phyloP scores from a whole-genome alignment of 2,797 vertebrate species.

The Pelodytes ibericus region DNA sequence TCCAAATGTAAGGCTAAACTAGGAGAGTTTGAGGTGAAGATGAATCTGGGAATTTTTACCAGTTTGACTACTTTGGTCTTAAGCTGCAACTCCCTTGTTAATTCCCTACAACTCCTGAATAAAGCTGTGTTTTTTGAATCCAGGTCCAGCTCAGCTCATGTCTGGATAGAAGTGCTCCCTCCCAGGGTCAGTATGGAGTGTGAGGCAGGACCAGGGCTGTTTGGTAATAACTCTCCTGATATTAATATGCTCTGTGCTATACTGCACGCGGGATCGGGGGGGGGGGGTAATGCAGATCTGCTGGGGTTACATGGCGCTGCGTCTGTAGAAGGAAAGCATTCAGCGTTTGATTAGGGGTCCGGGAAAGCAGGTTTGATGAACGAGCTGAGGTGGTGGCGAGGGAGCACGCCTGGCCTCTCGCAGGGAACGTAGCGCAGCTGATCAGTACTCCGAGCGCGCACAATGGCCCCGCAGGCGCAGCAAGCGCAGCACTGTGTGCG shows the following conservation, averaged over 20 bases:
- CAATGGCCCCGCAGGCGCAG: constrained; percentile 14
- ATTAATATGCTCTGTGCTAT: background rate
- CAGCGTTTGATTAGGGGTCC: background rate
- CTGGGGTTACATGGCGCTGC: background rate
- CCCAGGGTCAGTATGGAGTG: background rate
- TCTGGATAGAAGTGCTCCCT: too few relatives aligned
- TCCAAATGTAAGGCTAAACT: too few relatives aligned
- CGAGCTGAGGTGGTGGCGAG: background rate
- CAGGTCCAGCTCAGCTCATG: too few relatives aligned
- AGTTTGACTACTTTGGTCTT: too few relatives aligned
- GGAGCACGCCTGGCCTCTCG: background rate
- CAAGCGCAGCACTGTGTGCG: constrained; percentile 61
- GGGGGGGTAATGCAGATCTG: background rate
- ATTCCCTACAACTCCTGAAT: too few relatives aligned
- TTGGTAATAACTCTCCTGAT: background rate
- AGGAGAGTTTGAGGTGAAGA: too few relatives aligned
- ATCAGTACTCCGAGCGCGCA: constrained; percentile 14
- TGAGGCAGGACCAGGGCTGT: too few relatives aligned
- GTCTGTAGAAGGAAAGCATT: background rate
- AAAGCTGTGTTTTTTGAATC: too few relatives aligned
- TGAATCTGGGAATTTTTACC: too few relatives aligned
- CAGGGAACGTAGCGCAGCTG: background rate
- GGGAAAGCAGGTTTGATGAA: background rate
- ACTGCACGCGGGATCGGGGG: background rate
- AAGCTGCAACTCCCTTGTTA: too few relatives aligned